Evolutionary conservation across 2,113 vertebrate genomes (phyloP).

Genomic region (Vireo altiloquus): DNA sequence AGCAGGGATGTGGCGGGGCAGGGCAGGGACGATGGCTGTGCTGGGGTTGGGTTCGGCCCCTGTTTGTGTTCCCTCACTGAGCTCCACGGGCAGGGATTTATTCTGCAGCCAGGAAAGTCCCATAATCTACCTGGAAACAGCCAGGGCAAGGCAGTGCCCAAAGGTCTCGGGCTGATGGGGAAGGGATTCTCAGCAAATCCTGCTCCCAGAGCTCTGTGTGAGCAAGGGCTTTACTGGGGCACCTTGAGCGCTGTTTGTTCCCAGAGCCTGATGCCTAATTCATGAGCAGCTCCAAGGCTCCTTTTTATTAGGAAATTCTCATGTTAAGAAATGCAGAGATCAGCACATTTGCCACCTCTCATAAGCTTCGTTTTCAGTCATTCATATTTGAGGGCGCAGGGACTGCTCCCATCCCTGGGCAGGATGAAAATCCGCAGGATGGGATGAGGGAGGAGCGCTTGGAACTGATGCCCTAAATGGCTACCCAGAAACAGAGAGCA

Average conservation of each 20-base stretch:
- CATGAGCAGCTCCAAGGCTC: neutral
- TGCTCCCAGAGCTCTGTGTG: neutral
- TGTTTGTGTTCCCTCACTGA: neutral
- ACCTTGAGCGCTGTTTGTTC: neutral
- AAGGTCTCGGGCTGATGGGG: neutral
- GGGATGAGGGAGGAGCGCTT: neutral
- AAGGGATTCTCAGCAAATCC: neutral
- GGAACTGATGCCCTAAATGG: no score
- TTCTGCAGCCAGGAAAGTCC: neutral
- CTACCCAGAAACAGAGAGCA: no score
- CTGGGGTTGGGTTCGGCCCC: fast-evolving
- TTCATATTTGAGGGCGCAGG: fast-evolving
- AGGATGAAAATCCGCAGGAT: fast-evolving
- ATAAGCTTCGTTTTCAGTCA: neutral
- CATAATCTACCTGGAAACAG: neutral
- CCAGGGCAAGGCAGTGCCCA: neutral
- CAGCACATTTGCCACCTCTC: neutral
- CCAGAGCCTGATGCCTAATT: neutral
- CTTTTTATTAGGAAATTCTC: neutral
- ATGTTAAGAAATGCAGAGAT: neutral
- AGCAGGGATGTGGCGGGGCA: fast-evolving
- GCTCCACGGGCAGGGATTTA: neutral
- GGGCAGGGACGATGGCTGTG: neutral
- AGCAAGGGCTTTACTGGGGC: neutral
- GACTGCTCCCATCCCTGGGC: fast-evolving